Evolutionary conservation across 2,888 invertebrate species (phyloP), one percentile per base, ranked within the genome.

Genomic region (Luffia ferchaultella): DNA sequence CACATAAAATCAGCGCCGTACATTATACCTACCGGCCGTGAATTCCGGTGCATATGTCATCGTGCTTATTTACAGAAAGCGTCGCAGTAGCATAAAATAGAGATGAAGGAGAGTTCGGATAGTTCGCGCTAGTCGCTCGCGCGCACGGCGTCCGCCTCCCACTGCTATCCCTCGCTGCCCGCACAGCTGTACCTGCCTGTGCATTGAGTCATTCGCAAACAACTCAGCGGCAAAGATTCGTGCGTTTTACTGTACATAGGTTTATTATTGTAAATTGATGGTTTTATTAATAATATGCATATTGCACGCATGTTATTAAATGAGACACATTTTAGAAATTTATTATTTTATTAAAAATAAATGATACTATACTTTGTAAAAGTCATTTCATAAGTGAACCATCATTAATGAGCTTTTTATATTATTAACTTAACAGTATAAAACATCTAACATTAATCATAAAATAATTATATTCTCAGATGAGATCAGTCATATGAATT

Each of bases 401-500:
- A 12, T 30, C 30, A 30, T 3, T 7, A 30, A 30, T 30, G 3
- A 30, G 30, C 30, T 30, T 12, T n/a, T 30, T 30, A 30, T 30
- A 30, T 30, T 30, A 7, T 12, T 30, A 30, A 30, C 30, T 30
- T 30, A 30, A 30, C 30, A 30, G 12, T 30, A 30, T 30, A 30
- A 30, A 30, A 30, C 12, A 30, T 30, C 30, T 30, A 30, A 7
- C 30, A n/a, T 12, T 12, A 30, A 30, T 30, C 12, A 30, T 30
- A 30, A 30, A 17, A 30, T 30, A 46, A 46, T 46, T 48, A 50
- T 46, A 65, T 68, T 71, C 73, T 74, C 72, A 61, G 62, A 64
- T 76, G 76, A 76, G 76, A 76, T 76, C 76, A 73, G 68, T 75
- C 68, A 62, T 56, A 30, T 30, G n/a, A n/a, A n/a, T 30, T 30